Percentiles rank a stretch among this genome's conserved stretches.
phyloP scores from a whole-genome alignment of 2,888 invertebrate species.

The Drosophila mercatorum region DNA sequence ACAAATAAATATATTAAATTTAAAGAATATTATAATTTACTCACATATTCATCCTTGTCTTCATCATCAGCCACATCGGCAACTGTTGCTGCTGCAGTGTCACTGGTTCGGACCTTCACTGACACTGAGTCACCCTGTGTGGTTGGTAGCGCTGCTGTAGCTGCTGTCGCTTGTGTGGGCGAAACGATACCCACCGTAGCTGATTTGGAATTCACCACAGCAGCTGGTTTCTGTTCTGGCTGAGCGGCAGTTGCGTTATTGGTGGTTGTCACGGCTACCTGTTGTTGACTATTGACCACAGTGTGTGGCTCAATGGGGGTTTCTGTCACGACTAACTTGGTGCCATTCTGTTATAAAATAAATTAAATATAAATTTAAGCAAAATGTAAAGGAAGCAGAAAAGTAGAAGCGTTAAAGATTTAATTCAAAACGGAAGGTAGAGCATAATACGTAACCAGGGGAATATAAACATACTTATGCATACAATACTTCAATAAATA shows the following conservation, averaged over 20 bases:
- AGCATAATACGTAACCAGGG: neutral
- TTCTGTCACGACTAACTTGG: conserved; percentile 63
- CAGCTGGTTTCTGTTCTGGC: conserved; percentile 59
- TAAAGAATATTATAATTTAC: conserved; percentile 55
- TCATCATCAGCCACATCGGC: conserved; percentile 86
- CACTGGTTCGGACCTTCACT: conserved; percentile 23
- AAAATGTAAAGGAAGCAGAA: conserved; percentile 9
- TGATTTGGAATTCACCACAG: conserved; percentile 60
- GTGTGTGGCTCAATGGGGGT: conserved; percentile 59
- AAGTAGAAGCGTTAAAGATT: conserved; percentile 10
- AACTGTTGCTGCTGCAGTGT: conserved; percentile 37
- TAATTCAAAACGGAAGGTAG: conserved; percentile 5
- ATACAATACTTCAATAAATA: conserved; percentile 4
- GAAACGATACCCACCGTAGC: conserved; percentile 40
- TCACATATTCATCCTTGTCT: conserved; percentile 89
- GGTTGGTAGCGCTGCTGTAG: conserved; percentile 52
- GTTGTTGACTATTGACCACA: conserved; percentile 60
- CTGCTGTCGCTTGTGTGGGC: conserved; percentile 45
- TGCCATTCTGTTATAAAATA: conserved; percentile 56
- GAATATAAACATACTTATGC: neutral
- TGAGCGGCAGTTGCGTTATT: conserved; percentile 38
- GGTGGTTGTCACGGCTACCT: conserved; percentile 55
- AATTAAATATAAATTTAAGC: neutral
- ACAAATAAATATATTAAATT: neutral
- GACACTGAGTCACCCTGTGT: conserved; percentile 62